phyloP scores from a whole-genome alignment of 2,888 invertebrate species.

The Pachycephus smyrnensis region DNA sequence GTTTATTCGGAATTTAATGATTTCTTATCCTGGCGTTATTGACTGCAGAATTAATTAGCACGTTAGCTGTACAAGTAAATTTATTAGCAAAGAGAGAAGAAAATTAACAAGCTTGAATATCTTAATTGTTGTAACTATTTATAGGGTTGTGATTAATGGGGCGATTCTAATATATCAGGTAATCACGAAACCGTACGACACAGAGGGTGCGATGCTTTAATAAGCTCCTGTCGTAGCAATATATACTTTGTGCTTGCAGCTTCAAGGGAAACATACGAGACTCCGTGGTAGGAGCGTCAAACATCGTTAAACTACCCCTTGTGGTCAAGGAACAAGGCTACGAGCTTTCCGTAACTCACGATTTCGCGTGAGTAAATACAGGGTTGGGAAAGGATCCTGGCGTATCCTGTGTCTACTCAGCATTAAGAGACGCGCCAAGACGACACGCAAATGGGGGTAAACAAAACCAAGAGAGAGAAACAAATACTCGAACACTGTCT shows the following conservation, averaged over 20 bases:
- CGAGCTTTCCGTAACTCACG: too few species aligned
- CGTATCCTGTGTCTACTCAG: neutral
- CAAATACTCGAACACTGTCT: neutral
- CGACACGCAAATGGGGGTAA: neutral
- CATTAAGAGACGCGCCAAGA: neutral
- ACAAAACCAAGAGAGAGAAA: neutral
- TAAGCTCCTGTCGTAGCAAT: neutral
- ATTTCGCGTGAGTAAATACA: too few species aligned
- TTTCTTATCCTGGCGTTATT: too few species aligned
- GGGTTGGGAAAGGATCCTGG: neutral
- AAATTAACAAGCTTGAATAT: too few species aligned
- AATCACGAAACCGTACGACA: neutral
- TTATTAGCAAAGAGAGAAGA: too few species aligned
- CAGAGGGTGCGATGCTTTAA: neutral
- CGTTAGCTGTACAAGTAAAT: too few species aligned
- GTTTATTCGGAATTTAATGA: too few species aligned
- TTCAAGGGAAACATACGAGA: neutral
- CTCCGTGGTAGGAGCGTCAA: neutral
- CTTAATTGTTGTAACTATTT: neutral
- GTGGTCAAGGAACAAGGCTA: neutral
- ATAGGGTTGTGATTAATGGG: neutral
- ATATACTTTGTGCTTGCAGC: neutral
- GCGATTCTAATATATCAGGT: neutral
- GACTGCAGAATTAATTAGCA: too few species aligned
- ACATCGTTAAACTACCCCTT: neutral